Evolutionary conservation across 2,797 vertebrate genomes (phyloP).

Genomic region (Poeciliopsis turneri): DNA sequence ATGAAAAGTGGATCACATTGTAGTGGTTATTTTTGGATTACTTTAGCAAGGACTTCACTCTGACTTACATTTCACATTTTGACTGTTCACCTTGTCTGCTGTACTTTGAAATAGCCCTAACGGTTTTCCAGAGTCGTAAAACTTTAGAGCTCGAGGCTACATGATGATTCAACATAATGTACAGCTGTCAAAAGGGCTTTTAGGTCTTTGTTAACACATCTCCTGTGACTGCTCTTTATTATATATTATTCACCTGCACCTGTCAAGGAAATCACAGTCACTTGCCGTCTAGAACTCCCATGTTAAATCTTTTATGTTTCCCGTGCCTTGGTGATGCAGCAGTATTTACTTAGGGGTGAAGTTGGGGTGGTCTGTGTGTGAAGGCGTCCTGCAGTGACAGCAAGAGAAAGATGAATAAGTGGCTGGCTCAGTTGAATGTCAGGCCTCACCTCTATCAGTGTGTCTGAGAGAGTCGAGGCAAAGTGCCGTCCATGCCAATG

Average conservation of each 20-base stretch:
- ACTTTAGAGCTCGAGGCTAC: slow-evolving; percentile 34
- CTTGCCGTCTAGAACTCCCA: slow-evolving; percentile 8
- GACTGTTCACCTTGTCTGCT: slow-evolving; percentile 26
- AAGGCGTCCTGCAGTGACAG: slow-evolving; percentile 14
- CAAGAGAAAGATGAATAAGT: slow-evolving; percentile 41
- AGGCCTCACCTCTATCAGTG: slow-evolving; percentile 52
- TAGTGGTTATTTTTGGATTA: slow-evolving; percentile 38
- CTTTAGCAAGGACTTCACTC: slow-evolving; percentile 23
- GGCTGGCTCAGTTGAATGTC: slow-evolving; percentile 44
- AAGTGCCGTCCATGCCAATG: slow-evolving; percentile 40
- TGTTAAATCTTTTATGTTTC: slow-evolving; percentile 17
- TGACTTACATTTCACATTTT: slow-evolving; percentile 21
- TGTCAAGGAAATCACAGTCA: slow-evolving; percentile 21
- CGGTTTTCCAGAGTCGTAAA: slow-evolving; percentile 40
- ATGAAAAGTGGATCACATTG: slow-evolving; percentile 15
- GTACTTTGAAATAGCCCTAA: slow-evolving; percentile 36
- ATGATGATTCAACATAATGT: slow-evolving; percentile 43
- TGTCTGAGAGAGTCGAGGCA: slow-evolving; percentile 23
- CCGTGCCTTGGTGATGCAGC: background rate
- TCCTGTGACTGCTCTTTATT: slow-evolving; percentile 18
- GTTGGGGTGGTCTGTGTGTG: background rate
- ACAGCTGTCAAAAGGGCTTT: slow-evolving; percentile 23
- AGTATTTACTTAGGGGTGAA: background rate
- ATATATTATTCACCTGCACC: slow-evolving; percentile 27
- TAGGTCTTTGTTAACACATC: slow-evolving; percentile 20